A percentile compares a stretch with the other conserved stretches of the same genome.
Conservation (phyloP, 2,888 invertebrate genomes). For the Gari tellinella region DNA sequence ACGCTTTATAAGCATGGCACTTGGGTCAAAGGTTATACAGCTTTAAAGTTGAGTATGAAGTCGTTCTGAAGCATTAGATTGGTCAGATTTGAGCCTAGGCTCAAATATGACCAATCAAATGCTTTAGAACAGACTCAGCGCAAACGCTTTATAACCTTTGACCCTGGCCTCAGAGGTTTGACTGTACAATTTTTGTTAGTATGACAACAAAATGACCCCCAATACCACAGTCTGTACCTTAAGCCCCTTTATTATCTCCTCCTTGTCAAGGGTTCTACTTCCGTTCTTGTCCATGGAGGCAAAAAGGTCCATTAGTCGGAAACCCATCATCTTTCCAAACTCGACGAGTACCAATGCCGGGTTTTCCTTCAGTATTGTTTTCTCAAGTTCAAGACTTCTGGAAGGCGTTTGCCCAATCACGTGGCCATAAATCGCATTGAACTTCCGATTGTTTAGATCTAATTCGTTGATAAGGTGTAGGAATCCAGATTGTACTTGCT, state of each 20-base stretch:
- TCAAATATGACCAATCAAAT: no score
- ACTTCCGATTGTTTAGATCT: constrained; percentile 51
- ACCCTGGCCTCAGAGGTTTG: no score
- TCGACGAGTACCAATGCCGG: constrained; percentile 72
- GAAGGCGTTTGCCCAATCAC: constrained; percentile 62
- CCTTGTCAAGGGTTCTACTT: constrained; percentile 69
- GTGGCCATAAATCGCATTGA: constrained; percentile 68
- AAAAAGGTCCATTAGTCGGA: constrained; percentile 75
- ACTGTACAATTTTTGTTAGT: no score
- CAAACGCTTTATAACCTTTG: no score
- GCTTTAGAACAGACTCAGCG: no score
- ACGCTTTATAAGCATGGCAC: no score
- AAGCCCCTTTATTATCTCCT: constrained; percentile 72
- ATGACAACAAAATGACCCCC: neutral
- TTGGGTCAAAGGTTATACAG: no score
- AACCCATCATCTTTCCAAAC: constrained; percentile 69
- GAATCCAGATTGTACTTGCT: constrained; percentile 68
- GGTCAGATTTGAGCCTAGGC: no score
- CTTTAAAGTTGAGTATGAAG: no score
- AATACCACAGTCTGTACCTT: constrained; percentile 50
- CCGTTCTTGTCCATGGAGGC: constrained; percentile 74
- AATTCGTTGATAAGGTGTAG: constrained; percentile 60
- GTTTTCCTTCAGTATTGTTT: constrained; percentile 67
- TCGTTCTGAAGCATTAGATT: no score
- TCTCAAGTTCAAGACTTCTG: constrained; percentile 61